Conservation (phyloP, 2,113 vertebrate species). For the Leucoraja erinaceus region DNA sequence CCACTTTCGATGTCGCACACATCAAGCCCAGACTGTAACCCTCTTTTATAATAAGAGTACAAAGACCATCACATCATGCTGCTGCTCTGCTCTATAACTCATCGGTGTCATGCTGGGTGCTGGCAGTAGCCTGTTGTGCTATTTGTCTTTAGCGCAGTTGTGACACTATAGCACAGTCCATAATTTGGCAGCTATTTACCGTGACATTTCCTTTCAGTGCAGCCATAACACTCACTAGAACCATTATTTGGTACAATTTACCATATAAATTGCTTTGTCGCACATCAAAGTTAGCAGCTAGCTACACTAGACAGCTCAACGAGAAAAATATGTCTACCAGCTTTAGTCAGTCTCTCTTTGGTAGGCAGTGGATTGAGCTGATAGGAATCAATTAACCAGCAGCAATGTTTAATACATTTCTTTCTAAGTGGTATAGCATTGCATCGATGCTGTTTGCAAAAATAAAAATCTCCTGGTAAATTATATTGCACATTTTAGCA, state of each 20-base stretch:
- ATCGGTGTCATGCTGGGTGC: slow-evolving; percentile 59
- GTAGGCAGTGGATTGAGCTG: neutral
- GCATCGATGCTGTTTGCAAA: neutral
- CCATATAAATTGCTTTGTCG: slow-evolving; percentile 81
- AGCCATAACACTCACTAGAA: slow-evolving; percentile 74
- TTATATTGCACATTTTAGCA: neutral
- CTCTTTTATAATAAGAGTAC: slow-evolving; percentile 64
- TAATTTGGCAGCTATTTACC: slow-evolving; percentile 79
- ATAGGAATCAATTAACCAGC: slow-evolving; percentile 1
- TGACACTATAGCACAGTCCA: slow-evolving; percentile 73
- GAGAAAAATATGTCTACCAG: slow-evolving; percentile 60
- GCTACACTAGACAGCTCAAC: slow-evolving; percentile 63
- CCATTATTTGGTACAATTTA: slow-evolving; percentile 78
- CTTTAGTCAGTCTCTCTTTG: neutral
- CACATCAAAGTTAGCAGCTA: slow-evolving; percentile 69
- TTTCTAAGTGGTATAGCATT: neutral
- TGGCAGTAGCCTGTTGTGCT: slow-evolving; percentile 65
- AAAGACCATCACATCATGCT: slow-evolving; percentile 60
- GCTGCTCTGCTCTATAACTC: slow-evolving; percentile 69
- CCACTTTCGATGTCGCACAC: slow-evolving; percentile 20
- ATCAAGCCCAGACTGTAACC: slow-evolving; percentile 51
- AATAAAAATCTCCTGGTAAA: neutral
- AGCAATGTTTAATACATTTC: neutral
- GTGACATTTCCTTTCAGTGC: slow-evolving; percentile 74
- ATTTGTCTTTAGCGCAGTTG: slow-evolving; percentile 73